Conservation (phyloP, 2,888 invertebrate genomes). For the Drosophila bunnanda region DNA sequence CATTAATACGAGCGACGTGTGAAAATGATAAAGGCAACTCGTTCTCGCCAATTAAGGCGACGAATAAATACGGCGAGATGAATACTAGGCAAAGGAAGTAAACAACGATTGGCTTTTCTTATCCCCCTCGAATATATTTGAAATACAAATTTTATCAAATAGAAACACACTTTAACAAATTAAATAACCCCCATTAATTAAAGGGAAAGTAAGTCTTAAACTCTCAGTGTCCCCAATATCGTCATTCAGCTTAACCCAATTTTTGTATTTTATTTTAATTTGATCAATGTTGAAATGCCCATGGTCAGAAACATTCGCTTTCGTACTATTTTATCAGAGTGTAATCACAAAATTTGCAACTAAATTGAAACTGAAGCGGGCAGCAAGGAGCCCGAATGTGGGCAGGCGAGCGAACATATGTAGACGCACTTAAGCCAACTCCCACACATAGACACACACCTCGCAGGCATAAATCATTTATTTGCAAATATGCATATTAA, state of each 20-base stretch:
- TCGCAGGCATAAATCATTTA: conserved; percentile 65
- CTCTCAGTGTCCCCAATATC: background rate
- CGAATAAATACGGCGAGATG: too few species aligned
- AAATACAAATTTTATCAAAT: background rate
- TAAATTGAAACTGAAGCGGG: conserved; percentile 43
- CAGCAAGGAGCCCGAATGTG: conserved; percentile 15
- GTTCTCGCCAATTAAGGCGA: too few species aligned
- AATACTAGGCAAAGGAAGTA: too few species aligned
- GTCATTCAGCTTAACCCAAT: too few species aligned
- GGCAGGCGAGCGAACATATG: conserved; percentile 42
- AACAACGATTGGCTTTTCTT: too few species aligned
- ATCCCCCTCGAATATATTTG: background rate
- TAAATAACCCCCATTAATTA: too few species aligned
- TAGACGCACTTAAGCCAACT: conserved; percentile 40
- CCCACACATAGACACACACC: conserved; percentile 30
- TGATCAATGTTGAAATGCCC: background rate
- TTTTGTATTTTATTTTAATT: background rate
- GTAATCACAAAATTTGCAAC: conserved; percentile 28
- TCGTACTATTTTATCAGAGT: conserved; percentile 16
- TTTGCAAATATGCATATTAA: conserved; percentile 73
- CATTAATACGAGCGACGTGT: too few species aligned
- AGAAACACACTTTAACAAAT: background rate
- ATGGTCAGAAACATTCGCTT: background rate
- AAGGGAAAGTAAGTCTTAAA: background rate
- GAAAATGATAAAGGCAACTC: too few species aligned